A percentile compares a stretch with the other conserved stretches of the same genome.
phyloP scores from a whole-genome alignment of 2,888 invertebrate genomes.

The Ceramica pisi region DNA sequence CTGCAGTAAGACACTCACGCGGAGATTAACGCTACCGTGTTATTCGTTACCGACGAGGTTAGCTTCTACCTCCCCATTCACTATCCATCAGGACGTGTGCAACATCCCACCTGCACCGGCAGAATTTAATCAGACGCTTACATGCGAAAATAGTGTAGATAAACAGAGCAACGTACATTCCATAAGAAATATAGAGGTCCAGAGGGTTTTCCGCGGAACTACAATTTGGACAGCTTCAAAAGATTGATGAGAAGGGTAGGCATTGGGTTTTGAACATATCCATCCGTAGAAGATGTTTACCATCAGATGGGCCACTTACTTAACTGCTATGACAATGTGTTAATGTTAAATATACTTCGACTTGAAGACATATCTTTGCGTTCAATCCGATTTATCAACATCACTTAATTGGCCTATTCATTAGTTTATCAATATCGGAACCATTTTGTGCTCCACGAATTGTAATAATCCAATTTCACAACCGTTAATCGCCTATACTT shows the following conservation, averaged over 20 bases:
- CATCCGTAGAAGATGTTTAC: background rate
- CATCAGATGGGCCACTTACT: slow-evolving; percentile 2
- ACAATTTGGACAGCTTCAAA: slow-evolving; percentile 45
- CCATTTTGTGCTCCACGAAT: background rate
- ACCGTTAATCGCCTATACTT: background rate
- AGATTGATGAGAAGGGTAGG: slow-evolving; percentile 48
- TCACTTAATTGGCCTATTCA: background rate
- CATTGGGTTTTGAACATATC: slow-evolving; percentile 10
- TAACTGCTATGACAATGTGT: background rate
- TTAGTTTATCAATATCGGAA: background rate
- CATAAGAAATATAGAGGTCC: slow-evolving; percentile 38
- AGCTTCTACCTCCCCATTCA: slow-evolving; percentile 26
- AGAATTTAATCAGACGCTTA: slow-evolving; percentile 29
- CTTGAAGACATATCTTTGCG: background rate
- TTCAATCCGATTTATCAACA: background rate
- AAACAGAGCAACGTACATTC: slow-evolving; percentile 34
- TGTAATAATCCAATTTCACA: background rate
- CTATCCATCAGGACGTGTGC: slow-evolving; percentile 16
- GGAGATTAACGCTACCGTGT: slow-evolving; percentile 20
- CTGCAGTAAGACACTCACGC: slow-evolving; percentile 12
- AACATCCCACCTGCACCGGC: slow-evolving; percentile 5
- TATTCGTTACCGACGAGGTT: slow-evolving; percentile 28
- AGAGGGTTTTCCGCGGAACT: slow-evolving; percentile 31
- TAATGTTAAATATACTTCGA: background rate
- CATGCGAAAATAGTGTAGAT: slow-evolving; percentile 21